phyloP scores from a whole-genome alignment of 2,113 vertebrate species.

The Phalacrocorax brasilianus region DNA sequence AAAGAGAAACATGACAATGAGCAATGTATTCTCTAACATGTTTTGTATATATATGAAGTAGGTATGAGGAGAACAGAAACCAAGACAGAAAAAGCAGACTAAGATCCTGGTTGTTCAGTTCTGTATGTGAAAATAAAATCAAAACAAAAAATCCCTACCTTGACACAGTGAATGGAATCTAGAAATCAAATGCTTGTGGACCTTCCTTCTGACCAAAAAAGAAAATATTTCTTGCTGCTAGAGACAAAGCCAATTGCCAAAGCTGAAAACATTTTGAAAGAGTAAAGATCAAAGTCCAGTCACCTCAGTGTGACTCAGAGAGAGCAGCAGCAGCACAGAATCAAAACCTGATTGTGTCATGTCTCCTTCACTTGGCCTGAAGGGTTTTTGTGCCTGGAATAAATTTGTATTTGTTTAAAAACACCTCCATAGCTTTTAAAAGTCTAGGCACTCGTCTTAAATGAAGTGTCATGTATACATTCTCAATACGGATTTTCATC shows the following conservation, averaged over 20 bases:
- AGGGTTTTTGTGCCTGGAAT: background rate
- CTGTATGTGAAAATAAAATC: background rate
- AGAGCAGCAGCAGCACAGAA: background rate
- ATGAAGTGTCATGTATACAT: background rate
- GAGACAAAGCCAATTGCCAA: background rate
- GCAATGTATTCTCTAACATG: background rate
- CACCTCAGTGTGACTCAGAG: background rate
- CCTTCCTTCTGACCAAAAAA: background rate
- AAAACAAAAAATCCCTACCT: rapidly evolving
- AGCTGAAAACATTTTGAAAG: background rate
- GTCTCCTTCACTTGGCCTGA: background rate
- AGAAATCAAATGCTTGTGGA: background rate
- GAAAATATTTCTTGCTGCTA: background rate
- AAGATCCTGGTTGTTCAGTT: background rate
- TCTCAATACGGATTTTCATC: background rate
- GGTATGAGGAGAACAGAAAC: background rate
- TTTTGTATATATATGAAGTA: background rate
- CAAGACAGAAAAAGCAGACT: background rate
- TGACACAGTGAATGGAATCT: background rate
- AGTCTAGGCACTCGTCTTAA: background rate
- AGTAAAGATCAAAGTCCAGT: background rate
- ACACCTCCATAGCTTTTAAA: background rate
- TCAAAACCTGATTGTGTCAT: background rate
- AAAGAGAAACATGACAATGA: background rate
- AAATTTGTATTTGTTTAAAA: background rate